Percentiles rank a stretch among this genome's conserved stretches.
phyloP scores from a whole-genome alignment of 30 jellyfish, hydroid and myxozoan genomes.

The Aurelia aurita complex sp. Pacific region DNA sequence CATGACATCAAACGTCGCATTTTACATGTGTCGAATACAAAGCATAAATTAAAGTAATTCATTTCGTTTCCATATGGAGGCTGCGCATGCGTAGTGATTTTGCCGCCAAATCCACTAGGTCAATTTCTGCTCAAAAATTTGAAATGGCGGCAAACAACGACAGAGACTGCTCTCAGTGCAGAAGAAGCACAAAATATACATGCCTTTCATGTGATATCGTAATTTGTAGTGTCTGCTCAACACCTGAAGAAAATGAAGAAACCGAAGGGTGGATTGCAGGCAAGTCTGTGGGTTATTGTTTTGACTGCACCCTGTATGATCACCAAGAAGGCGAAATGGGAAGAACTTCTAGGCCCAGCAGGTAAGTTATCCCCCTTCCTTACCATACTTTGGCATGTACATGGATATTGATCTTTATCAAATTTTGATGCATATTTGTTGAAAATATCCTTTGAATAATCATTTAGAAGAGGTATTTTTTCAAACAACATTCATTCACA shows the following conservation, averaged over 20 bases:
- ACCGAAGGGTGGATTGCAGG: constrained; percentile 17
- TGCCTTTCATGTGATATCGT: constrained; percentile 17
- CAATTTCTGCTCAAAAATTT: too few species aligned
- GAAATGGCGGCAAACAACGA: not conserved
- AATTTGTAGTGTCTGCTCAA: constrained; percentile 21
- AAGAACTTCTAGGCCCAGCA: too few species aligned
- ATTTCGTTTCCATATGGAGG: not conserved
- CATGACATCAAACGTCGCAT: constrained; percentile 16
- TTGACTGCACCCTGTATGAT: not conserved
- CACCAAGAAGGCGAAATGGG: too few species aligned
- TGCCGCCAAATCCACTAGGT: too few species aligned
- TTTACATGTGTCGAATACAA: constrained; percentile 28
- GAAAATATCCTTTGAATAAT: too few species aligned
- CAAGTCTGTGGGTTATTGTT: constrained; percentile 30
- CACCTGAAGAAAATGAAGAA: constrained; percentile 31
- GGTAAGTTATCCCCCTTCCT: not conserved
- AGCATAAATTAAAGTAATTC: constrained; percentile 15
- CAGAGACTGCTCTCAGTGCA: not conserved
- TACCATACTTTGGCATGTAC: not conserved
- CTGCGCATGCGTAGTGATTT: not conserved
- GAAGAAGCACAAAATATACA: constrained; percentile 2
- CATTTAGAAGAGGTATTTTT: too few species aligned
- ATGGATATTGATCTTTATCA: not conserved
- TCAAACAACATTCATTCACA: too few species aligned
- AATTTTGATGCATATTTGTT: too few species aligned